A percentile compares a stretch with the other conserved stretches of the same genome.
Conservation (phyloP, 35 echinoderm and acorn worm genomes). For the Strongylocentrotus purpuratus region DNA sequence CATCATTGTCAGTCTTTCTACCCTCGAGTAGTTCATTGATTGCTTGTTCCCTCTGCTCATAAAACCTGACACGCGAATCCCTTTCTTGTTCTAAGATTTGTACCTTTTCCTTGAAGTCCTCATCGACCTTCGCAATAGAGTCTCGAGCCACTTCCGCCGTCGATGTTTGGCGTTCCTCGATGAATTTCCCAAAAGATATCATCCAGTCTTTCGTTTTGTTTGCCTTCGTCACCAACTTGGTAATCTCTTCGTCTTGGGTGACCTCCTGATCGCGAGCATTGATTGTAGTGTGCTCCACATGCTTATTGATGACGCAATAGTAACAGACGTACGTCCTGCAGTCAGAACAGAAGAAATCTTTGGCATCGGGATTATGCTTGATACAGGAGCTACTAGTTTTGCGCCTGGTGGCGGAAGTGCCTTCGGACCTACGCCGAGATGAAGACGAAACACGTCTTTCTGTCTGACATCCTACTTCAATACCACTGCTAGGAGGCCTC, state of each 20-base stretch:
- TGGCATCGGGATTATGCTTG: not conserved
- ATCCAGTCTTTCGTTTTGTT: constrained; percentile 12
- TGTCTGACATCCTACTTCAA: not conserved
- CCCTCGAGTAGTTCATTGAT: not conserved
- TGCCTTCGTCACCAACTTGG: not conserved
- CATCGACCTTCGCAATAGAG: not conserved
- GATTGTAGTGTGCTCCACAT: not conserved
- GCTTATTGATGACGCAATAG: not conserved
- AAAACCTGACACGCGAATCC: not conserved
- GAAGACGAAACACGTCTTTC: not conserved
- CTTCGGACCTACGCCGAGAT: not conserved
- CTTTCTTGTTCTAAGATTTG: not conserved
- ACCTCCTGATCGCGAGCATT: not conserved
- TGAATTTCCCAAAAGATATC: not conserved
- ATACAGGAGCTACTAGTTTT: not conserved
- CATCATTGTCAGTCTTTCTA: constrained; percentile 2
- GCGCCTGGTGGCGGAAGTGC: not conserved
- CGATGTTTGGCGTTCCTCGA: not conserved
- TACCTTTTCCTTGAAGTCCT: not conserved
- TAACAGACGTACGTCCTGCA: constrained; percentile 1
- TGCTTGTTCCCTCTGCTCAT: not conserved
- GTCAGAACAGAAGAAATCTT: not conserved
- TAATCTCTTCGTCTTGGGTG: not conserved
- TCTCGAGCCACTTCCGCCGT: not conserved
- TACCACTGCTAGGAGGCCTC: not conserved